Percentiles rank a stretch among this genome's conserved stretches.
These are phyloP conservation scores for Pectinophora gossypiella DNA, from an alignment of 1,140 invertebrate genomes.

Conservation along the genomic window DNA sequence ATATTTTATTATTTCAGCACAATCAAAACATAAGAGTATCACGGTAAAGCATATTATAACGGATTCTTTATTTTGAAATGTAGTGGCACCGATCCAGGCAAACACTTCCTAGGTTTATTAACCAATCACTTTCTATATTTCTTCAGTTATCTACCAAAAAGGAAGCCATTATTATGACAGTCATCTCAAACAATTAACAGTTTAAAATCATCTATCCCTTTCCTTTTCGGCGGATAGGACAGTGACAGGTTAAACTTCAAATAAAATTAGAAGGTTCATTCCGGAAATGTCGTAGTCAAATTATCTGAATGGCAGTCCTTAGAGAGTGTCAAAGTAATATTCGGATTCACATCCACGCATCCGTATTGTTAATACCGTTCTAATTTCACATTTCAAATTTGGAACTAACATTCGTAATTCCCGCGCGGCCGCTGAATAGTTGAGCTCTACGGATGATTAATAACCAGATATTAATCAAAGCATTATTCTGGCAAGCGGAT, in stretches of 20 bases:
- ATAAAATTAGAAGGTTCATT: background rate
- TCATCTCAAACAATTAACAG: background rate
- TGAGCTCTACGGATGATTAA: conserved; percentile 53
- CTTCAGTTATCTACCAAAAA: background rate
- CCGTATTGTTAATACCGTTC: conserved; percentile 48
- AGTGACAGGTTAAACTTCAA: background rate
- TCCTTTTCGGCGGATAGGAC: background rate
- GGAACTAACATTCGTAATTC: conserved; percentile 48
- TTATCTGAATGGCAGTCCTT: background rate
- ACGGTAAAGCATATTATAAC: no score
- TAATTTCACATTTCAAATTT: conserved; percentile 51
- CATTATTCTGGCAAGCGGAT: conserved; percentile 46
- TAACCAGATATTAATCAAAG: conserved; percentile 59
- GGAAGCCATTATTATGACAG: background rate
- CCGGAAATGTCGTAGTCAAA: background rate
- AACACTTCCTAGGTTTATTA: no score
- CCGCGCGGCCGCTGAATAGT: conserved; percentile 52
- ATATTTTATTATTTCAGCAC: no score
- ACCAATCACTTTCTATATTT: no score
- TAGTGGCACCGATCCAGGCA: no score
- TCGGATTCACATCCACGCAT: conserved; percentile 13
- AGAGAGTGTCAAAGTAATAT: conserved; percentile 2
- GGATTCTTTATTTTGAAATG: no score
- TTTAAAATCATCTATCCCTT: background rate
- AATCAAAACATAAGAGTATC: no score